Evolutionary conservation across 2,888 invertebrate species (phyloP), one percentile per base, ranked within the genome.

Genomic region (Dolichopus griseipennis): DNA sequence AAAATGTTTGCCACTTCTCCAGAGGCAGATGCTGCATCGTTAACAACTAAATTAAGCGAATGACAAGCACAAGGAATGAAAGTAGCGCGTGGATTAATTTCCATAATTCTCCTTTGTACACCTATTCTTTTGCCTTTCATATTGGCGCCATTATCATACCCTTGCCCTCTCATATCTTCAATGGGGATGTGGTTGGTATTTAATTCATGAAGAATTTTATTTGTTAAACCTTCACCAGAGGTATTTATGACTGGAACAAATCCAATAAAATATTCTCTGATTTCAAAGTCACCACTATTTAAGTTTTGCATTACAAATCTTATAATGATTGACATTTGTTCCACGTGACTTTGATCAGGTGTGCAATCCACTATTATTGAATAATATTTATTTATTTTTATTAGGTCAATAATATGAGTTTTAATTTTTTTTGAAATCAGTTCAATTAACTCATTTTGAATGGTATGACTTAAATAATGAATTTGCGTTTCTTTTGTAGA

Each of bases 111-210:
- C 33, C 64, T 64, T 64, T 64, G 64, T 15, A 64, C 64, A 18
- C 64, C 64, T 15, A 33, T 33, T 33, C 18, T 27, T 64, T 33
- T 64, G 18, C 64, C 64, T 64, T 64, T 64, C 64, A 64, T 64
- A 64, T 64, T 64, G 27, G 64, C 64, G 27, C 33, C 64, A 33
- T 64, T 64, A 33, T 64, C 64, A 64, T 64, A 64, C 6, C 64
- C 64, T 64, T 64, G 64, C 15, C 64, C 33, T 64, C 64, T 64
- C 64, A 64, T 64, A 64, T 64, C 33, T 64, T 64, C 63, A 63
- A 63, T 63, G 27, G 63, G 63, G 27, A 63, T 63, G 63, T 27
- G 63, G 63, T 63, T 63, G 63, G 63, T 63, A 63, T 63, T 63
- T 63, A 63, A 63, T 63, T 63, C 63, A 63, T 63, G 22, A 63